A percentile compares a stretch with the other conserved stretches of the same genome.
Conservation (phyloP, 2,888 invertebrate species). For the Drosophila percnosoma region DNA sequence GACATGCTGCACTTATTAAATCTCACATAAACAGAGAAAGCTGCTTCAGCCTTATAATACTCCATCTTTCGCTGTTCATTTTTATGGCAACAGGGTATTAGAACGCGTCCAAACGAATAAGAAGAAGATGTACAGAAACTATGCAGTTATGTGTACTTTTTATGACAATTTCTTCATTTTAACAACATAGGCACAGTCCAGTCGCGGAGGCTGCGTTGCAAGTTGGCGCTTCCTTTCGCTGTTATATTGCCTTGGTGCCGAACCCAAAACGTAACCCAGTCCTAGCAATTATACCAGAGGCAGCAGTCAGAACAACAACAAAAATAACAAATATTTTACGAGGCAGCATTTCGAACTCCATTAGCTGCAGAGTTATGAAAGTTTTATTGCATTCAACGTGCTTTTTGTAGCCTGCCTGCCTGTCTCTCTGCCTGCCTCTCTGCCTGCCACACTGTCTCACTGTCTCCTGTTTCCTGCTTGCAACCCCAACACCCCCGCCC, state of each 20-base stretch:
- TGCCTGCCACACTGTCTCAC: conserved; percentile 21
- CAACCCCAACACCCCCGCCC: conserved; percentile 4
- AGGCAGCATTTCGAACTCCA: conserved; percentile 78
- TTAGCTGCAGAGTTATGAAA: conserved; percentile 78
- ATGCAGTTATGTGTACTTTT: conserved; percentile 56
- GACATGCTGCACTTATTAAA: not conserved
- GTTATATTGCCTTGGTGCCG: conserved; percentile 33
- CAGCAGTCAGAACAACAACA: conserved; percentile 21
- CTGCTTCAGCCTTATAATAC: not conserved
- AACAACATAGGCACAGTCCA: conserved; percentile 46
- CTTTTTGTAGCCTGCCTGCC: conserved; percentile 34
- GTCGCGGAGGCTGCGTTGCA: conserved; percentile 32
- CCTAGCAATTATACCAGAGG: conserved; percentile 69
- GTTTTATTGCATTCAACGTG: conserved; percentile 76
- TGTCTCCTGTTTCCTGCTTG: conserved; percentile 28
- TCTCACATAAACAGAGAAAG: not conserved
- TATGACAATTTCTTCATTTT: conserved; percentile 78
- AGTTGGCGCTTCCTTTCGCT: conserved; percentile 80
- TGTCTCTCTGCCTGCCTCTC: conserved; percentile 10
- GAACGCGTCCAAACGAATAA: not conserved
- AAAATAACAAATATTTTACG: conserved; percentile 70
- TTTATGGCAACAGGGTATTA: conserved; percentile 39
- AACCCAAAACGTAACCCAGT: conserved; percentile 56
- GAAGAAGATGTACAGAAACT: conserved; percentile 29
- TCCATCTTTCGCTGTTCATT: not conserved